These are phyloP conservation scores for Australoheros scitulus DNA, from an alignment of 2,113 vertebrate species.

Conservation along the genomic window DNA sequence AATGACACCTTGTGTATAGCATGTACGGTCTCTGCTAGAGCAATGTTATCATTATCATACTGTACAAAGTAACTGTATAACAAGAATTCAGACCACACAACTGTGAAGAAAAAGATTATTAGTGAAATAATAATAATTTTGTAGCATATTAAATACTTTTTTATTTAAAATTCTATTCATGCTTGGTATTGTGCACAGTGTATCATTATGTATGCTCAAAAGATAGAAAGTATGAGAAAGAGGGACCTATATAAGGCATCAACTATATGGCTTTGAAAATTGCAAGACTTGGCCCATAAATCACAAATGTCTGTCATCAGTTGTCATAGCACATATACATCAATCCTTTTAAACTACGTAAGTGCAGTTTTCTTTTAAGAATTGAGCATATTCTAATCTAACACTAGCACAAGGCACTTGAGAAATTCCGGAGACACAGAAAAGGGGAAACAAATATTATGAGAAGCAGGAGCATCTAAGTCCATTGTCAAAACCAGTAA, in stretches of 20 bases:
- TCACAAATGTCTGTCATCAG: constrained; percentile 53
- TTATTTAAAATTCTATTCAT: constrained; percentile 2
- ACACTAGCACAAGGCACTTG: constrained; percentile 14
- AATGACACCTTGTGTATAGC: constrained; percentile 52
- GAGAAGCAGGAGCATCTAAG: constrained; percentile 60
- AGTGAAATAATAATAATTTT: not conserved
- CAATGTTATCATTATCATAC: constrained; percentile 51
- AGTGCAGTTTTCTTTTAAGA: constrained; percentile 45
- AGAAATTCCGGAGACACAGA: constrained; percentile 24
- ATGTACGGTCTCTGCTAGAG: constrained; percentile 43
- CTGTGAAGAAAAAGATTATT: not conserved
- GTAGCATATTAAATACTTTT: not conserved
- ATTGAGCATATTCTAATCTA: constrained; percentile 51
- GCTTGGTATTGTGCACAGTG: constrained; percentile 22
- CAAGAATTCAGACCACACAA: not conserved
- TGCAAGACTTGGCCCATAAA: constrained; percentile 48
- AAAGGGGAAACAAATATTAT: constrained; percentile 53
- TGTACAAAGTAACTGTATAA: constrained; percentile 44
- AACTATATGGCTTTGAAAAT: constrained; percentile 31
- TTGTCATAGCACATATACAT: constrained; percentile 50
- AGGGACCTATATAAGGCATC: constrained; percentile 14
- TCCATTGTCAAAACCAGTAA: constrained; percentile 70
- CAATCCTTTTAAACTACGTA: constrained; percentile 60
- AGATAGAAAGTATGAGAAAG: not conserved
- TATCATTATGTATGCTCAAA: not conserved